Conservation (phyloP, 2,113 vertebrate genomes). For the Epinephelus cyanopodus region DNA sequence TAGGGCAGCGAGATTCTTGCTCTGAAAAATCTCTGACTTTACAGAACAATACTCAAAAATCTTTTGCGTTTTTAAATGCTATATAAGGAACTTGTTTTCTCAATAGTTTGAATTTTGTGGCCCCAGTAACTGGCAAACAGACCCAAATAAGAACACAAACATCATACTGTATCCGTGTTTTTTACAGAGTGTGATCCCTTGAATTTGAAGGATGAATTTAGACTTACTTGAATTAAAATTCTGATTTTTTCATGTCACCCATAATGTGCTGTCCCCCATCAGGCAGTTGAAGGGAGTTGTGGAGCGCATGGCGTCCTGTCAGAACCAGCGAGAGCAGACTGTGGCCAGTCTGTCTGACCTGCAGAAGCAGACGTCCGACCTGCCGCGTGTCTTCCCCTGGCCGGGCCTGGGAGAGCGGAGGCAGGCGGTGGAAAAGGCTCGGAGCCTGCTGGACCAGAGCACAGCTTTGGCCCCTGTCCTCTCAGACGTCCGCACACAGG, state of each 20-base stretch:
- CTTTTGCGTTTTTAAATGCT: too few species aligned
- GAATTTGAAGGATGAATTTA: background rate
- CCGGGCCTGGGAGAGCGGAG: slow-evolving; percentile 83
- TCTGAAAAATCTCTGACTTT: too few species aligned
- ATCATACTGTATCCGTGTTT: too few species aligned
- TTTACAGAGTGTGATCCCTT: background rate
- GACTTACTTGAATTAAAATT: background rate
- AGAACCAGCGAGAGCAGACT: slow-evolving; percentile 57
- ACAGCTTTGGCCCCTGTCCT: slow-evolving; percentile 67
- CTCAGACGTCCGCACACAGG: slow-evolving; percentile 56
- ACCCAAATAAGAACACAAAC: background rate
- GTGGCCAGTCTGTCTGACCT: slow-evolving; percentile 70
- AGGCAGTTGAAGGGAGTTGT: slow-evolving; percentile 74
- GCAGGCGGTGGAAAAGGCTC: slow-evolving; percentile 76
- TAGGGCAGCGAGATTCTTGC: too few species aligned
- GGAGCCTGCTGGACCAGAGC: slow-evolving; percentile 69
- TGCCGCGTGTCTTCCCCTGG: slow-evolving; percentile 81
- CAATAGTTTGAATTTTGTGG: too few species aligned
- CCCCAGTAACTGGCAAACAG: too few species aligned
- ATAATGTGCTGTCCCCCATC: background rate
- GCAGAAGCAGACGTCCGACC: slow-evolving; percentile 60
- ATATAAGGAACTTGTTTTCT: too few species aligned
- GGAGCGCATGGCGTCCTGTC: slow-evolving; percentile 72
- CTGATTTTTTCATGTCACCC: background rate
- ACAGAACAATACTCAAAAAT: too few species aligned